phyloP scores from a whole-genome alignment of 2,113 vertebrate genomes.

The Dicentrarchus labrax region DNA sequence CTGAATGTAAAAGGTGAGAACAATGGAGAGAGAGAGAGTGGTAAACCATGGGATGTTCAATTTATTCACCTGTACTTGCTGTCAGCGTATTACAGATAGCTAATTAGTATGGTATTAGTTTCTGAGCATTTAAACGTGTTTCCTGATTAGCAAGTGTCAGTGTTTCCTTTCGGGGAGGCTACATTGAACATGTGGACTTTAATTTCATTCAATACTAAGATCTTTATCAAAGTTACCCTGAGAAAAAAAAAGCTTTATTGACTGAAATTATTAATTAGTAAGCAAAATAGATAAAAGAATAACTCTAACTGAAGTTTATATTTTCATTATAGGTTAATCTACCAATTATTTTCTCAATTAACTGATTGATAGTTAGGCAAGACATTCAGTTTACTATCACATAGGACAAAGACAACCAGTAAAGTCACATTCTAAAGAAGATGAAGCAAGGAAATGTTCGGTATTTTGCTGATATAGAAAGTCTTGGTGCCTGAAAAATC shows the following conservation, averaged over 20 bases:
- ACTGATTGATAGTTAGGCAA: neutral
- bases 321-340: neutral
- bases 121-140: slow-evolving; percentile 4
- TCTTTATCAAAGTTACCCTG: neutral
- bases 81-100: slow-evolving; percentile 18
- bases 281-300: neutral
- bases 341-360: neutral
- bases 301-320: neutral
- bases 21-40: neutral
- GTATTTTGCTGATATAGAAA: neutral
- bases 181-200: neutral
- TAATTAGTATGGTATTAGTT: slow-evolving; percentile 22
- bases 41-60: neutral
- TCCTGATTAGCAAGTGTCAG: neutral
- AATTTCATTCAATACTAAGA: neutral
- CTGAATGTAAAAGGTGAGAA: slow-evolving; percentile 41
- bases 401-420: neutral
- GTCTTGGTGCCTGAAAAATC: too few relatives aligned
- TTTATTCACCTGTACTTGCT: slow-evolving; percentile 42
- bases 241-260: neutral
- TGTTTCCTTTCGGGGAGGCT: neutral
- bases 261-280: neutral
- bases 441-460: neutral
- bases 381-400: neutral
- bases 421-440: neutral